A percentile compares a stretch with the other conserved stretches of the same genome.
Evolutionary conservation across 2,888 invertebrate species (phyloP).

Genomic region (Nemotelus pantherinus): DNA sequence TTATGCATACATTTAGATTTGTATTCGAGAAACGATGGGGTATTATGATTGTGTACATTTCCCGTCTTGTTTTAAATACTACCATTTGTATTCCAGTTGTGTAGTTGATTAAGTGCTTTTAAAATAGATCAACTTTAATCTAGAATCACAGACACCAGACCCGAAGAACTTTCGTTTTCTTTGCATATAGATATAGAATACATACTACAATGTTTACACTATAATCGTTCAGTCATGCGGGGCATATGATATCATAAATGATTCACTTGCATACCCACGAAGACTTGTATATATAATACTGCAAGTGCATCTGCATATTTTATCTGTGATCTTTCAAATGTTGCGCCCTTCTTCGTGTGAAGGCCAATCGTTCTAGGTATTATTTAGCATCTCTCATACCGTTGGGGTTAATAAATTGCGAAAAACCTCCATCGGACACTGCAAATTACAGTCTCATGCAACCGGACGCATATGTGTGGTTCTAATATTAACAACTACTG

Average conservation of each 20-base stretch:
- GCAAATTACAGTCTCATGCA: too few species aligned
- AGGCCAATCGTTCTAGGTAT: neutral
- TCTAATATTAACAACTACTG: neutral
- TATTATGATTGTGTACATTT: neutral
- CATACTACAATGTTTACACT: too few species aligned
- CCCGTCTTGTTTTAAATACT: neutral
- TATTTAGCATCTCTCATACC: neutral
- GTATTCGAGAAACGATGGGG: too few species aligned
- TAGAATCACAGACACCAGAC: neutral
- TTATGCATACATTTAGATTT: too few species aligned
- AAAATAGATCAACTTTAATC: constrained; percentile 4
- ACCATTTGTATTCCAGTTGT: neutral
- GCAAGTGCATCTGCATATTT: neutral
- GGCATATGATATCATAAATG: too few species aligned
- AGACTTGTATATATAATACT: too few species aligned
- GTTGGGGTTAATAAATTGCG: constrained; percentile 1
- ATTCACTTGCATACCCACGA: too few species aligned
- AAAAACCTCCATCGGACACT: neutral
- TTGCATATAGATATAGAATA: too few species aligned
- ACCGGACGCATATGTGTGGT: neutral
- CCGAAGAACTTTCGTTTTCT: too few species aligned
- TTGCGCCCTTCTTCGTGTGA: constrained; percentile 4
- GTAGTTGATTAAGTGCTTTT: neutral
- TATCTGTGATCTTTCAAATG: neutral
- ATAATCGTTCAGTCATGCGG: too few species aligned